These are phyloP conservation scores for Ceuthmochares aereus DNA, from an alignment of 2,113 vertebrate species.

Conservation along the genomic window DNA sequence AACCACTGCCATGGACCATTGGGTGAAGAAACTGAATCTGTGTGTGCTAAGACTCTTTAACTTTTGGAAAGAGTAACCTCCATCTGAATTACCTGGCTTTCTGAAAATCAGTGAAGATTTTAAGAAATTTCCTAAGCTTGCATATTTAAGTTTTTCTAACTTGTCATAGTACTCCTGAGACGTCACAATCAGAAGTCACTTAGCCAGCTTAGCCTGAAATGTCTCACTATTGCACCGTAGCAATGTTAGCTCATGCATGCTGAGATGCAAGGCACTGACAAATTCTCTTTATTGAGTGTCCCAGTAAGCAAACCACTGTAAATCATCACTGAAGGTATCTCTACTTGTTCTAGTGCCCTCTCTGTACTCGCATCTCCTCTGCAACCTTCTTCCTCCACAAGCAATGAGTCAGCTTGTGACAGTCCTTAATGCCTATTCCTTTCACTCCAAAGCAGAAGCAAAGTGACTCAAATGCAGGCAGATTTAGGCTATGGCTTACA, in stretches of 20 bases:
- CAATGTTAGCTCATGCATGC: background rate
- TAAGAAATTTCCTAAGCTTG: background rate
- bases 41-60: background rate
- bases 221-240: background rate
- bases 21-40: background rate
- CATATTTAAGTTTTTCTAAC: background rate
- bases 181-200: background rate
- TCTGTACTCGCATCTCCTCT: background rate
- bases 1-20: background rate
- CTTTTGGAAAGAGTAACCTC: background rate
- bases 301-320: background rate
- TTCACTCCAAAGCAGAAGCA: background rate
- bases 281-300: background rate
- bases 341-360: background rate
- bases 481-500: background rate
- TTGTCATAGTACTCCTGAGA: background rate
- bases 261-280: background rate
- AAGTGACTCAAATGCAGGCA: background rate
- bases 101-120: background rate
- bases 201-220: background rate
- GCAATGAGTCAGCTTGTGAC: rapidly evolving
- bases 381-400: background rate
- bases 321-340: background rate
- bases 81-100: background rate
- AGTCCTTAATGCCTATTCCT: background rate